These are phyloP conservation scores for Atherinosoma microstoma DNA, from an alignment of 2,797 vertebrate genomes.

Conservation along the genomic window DNA sequence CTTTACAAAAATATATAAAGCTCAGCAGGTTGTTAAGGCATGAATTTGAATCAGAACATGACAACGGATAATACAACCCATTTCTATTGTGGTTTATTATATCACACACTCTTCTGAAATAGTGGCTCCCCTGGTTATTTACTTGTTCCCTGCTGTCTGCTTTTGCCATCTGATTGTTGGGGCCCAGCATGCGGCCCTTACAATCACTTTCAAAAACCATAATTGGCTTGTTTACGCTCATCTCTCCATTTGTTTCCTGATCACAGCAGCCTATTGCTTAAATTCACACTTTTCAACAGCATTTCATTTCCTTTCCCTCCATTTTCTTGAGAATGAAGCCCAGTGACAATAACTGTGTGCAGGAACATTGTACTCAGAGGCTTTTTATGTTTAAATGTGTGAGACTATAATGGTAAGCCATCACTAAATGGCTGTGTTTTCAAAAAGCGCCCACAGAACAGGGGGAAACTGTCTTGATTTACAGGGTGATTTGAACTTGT, in stretches of 20 bases:
- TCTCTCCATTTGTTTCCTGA: conserved; percentile 33
- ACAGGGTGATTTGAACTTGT: neutral
- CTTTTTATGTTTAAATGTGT: neutral
- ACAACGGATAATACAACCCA: neutral
- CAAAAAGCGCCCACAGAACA: neutral
- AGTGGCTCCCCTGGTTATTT: neutral
- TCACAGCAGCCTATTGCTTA: neutral
- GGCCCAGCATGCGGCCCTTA: neutral
- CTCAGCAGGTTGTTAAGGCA: neutral
- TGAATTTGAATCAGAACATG: neutral
- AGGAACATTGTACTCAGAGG: neutral
- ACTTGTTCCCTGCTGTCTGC: neutral
- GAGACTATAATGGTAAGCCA: neutral
- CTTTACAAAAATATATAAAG: neutral
- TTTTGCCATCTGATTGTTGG: neutral
- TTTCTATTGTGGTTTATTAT: neutral
- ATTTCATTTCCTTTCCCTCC: conserved; percentile 44
- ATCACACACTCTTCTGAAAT: neutral
- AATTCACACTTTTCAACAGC: neutral
- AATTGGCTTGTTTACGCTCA: conserved; percentile 20
- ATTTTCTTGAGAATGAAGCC: conserved; percentile 5
- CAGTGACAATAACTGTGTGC: conserved; percentile 2
- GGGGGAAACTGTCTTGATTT: conserved; percentile 3
- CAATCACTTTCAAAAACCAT: conserved; percentile 21
- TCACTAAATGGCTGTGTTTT: neutral